Evolutionary conservation across 2,797 vertebrate genomes (phyloP).

Genomic region (Arnoldichthys spilopterus): DNA sequence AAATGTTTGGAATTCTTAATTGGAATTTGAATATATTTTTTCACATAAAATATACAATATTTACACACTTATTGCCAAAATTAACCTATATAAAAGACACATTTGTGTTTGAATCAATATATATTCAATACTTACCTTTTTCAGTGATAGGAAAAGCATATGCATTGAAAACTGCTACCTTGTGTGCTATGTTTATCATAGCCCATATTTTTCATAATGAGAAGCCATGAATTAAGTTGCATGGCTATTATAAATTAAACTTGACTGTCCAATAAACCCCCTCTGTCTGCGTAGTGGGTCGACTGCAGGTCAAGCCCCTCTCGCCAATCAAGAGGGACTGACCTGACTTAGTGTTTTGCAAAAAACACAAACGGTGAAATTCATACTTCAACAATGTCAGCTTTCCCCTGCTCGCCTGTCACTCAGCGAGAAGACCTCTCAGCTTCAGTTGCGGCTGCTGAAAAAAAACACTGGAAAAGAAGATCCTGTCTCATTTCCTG

Average conservation of each 20-base stretch:
- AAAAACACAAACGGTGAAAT: conserved; percentile 77
- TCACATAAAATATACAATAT: too few relatives aligned
- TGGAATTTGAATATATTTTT: too few relatives aligned
- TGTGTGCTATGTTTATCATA: conserved; percentile 6
- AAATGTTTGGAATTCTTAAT: too few relatives aligned
- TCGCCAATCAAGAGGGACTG: conserved; percentile 69
- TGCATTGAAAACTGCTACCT: background rate
- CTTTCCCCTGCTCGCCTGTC: conserved; percentile 71
- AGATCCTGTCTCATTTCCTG: conserved; percentile 80
- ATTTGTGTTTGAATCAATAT: background rate
- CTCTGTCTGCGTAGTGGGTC: conserved; percentile 61
- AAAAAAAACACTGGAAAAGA: conserved; percentile 45
- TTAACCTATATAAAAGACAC: too few relatives aligned
- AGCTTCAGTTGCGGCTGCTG: conserved; percentile 52
- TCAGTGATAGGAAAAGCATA: background rate
- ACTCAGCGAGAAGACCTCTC: conserved; percentile 64
- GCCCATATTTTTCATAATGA: conserved; percentile 23
- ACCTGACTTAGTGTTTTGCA: conserved; percentile 71
- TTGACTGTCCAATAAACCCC: conserved; percentile 70
- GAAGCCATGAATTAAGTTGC: conserved; percentile 62
- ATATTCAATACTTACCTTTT: background rate
- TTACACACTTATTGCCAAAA: too few relatives aligned
- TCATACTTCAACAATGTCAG: conserved; percentile 78
- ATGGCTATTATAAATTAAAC: conserved; percentile 70
- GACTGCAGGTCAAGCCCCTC: conserved; percentile 66